These are phyloP conservation scores for Acromyrmex heyeri DNA, from an alignment of 1,140 invertebrate species.

Conservation along the genomic window DNA sequence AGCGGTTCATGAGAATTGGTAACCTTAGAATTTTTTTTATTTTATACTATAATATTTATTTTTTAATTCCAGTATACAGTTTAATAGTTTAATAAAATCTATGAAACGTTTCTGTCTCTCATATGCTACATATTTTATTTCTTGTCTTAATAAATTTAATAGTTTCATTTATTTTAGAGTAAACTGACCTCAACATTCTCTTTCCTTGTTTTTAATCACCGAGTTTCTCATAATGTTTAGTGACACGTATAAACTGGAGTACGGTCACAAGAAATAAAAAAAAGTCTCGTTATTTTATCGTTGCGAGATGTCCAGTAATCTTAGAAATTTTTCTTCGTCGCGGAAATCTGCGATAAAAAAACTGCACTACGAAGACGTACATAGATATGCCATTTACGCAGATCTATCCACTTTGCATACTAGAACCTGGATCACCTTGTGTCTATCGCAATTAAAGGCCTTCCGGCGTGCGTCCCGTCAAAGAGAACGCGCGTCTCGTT, in stretches of 20 bases:
- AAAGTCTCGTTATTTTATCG: neutral
- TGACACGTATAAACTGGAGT: neutral
- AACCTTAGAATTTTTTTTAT: neutral
- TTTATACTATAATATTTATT: neutral
- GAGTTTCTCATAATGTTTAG: neutral
- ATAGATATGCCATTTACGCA: neutral
- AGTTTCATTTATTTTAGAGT: neutral
- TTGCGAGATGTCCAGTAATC: neutral
- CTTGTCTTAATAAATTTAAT: neutral
- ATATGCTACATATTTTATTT: neutral
- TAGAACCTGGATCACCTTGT: slow-evolving; percentile 4
- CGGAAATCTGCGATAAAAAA: neutral
- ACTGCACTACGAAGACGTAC: neutral
- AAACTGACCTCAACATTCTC: neutral
- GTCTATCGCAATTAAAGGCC: slow-evolving; percentile 35
- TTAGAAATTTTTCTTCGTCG: no score
- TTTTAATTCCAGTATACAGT: slow-evolving; percentile 7
- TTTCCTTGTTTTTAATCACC: neutral
- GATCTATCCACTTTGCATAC: slow-evolving; percentile 19
- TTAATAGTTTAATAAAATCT: slow-evolving; percentile 1
- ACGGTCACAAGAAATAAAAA: neutral
- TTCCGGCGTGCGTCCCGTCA: slow-evolving; percentile 39
- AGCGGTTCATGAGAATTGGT: neutral
- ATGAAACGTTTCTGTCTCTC: neutral
- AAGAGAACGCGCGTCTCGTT: slow-evolving; percentile 70